A percentile compares a stretch with the other conserved stretches of the same genome.
phyloP scores from a whole-genome alignment of 1,140 invertebrate species.

The Lordiphosa clarofinis region DNA sequence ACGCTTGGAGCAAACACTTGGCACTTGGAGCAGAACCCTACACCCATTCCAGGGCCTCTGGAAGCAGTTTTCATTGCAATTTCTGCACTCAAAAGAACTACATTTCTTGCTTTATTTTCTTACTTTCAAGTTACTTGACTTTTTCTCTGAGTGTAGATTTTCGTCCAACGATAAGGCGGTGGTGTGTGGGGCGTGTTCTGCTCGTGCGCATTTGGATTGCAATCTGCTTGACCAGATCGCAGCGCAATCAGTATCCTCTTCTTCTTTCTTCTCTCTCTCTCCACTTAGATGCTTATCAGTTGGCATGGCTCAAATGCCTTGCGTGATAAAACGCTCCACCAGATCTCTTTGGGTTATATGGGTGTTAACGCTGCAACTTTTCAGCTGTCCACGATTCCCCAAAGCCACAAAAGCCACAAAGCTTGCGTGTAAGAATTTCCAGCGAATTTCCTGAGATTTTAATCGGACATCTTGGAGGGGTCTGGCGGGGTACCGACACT shows the following conservation, averaged over 20 bases:
- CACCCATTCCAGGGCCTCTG: slow-evolving; percentile 22
- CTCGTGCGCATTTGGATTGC: slow-evolving; percentile 31
- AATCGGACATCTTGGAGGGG: slow-evolving; percentile 57
- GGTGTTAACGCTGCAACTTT: slow-evolving; percentile 71
- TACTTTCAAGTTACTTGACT: slow-evolving; percentile 1
- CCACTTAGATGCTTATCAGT: slow-evolving; percentile 54
- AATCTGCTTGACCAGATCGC: slow-evolving; percentile 44
- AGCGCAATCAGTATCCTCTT: slow-evolving; percentile 23
- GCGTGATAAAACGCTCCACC: slow-evolving; percentile 64
- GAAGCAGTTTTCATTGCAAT: slow-evolving; percentile 34
- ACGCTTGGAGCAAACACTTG: slow-evolving; percentile 76
- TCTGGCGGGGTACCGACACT: slow-evolving; percentile 57
- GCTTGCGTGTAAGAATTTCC: slow-evolving; percentile 70
- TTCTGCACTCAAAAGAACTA: background rate
- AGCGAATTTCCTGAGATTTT: slow-evolving; percentile 66
- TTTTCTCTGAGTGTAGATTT: slow-evolving; percentile 27
- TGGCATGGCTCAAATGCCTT: slow-evolving; percentile 51
- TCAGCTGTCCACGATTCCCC: slow-evolving; percentile 52
- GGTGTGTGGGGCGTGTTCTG: slow-evolving; percentile 44
- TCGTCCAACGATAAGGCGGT: slow-evolving; percentile 46
- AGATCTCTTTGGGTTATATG: slow-evolving; percentile 24
- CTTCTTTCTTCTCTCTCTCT: background rate
- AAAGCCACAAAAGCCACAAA: too few species aligned
- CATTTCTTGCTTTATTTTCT: too few species aligned
- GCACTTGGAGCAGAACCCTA: slow-evolving; percentile 37